A percentile compares a stretch with the other conserved stretches of the same genome.
Conservation (phyloP, 2,888 invertebrate genomes). For the Poecilobothrus nobilitatus region DNA sequence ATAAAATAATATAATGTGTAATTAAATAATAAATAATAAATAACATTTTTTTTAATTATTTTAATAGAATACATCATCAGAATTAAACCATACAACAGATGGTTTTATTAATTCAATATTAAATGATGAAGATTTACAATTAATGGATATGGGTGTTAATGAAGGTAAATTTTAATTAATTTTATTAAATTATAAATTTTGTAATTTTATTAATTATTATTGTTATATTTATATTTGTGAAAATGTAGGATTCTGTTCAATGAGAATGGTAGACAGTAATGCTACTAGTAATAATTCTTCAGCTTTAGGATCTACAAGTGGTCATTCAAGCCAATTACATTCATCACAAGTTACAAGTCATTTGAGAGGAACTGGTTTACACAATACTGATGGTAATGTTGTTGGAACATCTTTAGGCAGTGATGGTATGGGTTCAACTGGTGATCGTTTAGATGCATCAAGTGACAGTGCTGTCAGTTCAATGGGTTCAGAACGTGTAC, state of each 20-base stretch:
- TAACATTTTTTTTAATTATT: slow-evolving; percentile 16
- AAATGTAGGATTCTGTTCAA: slow-evolving; percentile 71
- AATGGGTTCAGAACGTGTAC: slow-evolving; percentile 84
- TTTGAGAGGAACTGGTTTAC: slow-evolving; percentile 26
- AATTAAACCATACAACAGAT: slow-evolving; percentile 66
- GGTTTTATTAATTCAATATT: slow-evolving; percentile 81
- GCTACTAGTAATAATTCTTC: slow-evolving; percentile 42
- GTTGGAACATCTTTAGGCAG: slow-evolving; percentile 30
- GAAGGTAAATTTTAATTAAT: slow-evolving; percentile 57
- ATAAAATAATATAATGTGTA: slow-evolving; percentile 13
- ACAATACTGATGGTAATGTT: slow-evolving; percentile 16
- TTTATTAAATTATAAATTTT: background rate
- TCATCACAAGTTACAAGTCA: slow-evolving; percentile 21
- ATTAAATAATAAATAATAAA: background rate
- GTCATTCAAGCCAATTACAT: slow-evolving; percentile 13
- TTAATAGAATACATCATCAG: slow-evolving; percentile 52
- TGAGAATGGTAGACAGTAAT: slow-evolving; percentile 67
- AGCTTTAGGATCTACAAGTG: slow-evolving; percentile 31
- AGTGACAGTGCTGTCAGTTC: slow-evolving; percentile 89
- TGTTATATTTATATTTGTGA: slow-evolving; percentile 11
- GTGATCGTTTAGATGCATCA: slow-evolving; percentile 71
- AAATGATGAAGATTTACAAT: slow-evolving; percentile 79
- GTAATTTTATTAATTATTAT: background rate
- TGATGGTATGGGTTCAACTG: slow-evolving; percentile 46
- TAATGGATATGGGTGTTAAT: slow-evolving; percentile 87